Evolutionary conservation across 2,797 vertebrate genomes (phyloP).

Genomic region (Mionectes olivaceus): DNA sequence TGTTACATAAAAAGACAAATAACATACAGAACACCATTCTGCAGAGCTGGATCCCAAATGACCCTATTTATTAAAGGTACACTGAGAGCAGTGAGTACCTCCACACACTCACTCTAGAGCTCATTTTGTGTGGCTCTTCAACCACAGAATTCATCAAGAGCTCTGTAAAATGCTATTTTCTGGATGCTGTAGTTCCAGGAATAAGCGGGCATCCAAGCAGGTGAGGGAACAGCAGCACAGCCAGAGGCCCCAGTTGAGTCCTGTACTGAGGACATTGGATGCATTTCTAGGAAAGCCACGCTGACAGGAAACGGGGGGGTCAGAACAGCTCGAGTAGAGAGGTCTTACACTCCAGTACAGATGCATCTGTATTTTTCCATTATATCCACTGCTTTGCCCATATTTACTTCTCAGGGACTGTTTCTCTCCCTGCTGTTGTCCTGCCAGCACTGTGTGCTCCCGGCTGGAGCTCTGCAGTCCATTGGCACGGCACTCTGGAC

Average conservation of each 20-base stretch:
- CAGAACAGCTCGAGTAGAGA: background rate
- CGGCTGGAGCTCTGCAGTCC: background rate
- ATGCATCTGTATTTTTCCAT: conserved; percentile 53
- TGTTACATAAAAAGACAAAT: background rate
- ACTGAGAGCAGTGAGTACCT: background rate
- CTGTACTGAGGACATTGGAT: background rate
- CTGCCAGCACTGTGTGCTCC: conserved; percentile 37
- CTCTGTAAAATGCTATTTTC: background rate
- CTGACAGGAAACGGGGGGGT: conserved; percentile 29
- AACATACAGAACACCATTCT: background rate
- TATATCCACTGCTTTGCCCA: background rate
- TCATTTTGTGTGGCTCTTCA: background rate
- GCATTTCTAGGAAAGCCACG: conserved; percentile 34
- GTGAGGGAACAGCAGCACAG: conserved; percentile 26
- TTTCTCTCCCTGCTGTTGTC: conserved; percentile 48
- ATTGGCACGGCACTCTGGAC: background rate
- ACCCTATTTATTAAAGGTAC: background rate
- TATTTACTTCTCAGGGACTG: conserved; percentile 62
- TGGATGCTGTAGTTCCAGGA: conserved; percentile 1
- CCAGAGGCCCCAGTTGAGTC: background rate
- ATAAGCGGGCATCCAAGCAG: conserved; percentile 7
- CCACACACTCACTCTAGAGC: background rate
- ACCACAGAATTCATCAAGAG: background rate
- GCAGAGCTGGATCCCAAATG: background rate
- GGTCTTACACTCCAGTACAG: background rate